Percentiles rank a stretch among this genome's conserved stretches.
These are phyloP conservation scores for Diadegma fenestrale DNA, from an alignment of 2,888 invertebrate species.

Conservation along the genomic window DNA sequence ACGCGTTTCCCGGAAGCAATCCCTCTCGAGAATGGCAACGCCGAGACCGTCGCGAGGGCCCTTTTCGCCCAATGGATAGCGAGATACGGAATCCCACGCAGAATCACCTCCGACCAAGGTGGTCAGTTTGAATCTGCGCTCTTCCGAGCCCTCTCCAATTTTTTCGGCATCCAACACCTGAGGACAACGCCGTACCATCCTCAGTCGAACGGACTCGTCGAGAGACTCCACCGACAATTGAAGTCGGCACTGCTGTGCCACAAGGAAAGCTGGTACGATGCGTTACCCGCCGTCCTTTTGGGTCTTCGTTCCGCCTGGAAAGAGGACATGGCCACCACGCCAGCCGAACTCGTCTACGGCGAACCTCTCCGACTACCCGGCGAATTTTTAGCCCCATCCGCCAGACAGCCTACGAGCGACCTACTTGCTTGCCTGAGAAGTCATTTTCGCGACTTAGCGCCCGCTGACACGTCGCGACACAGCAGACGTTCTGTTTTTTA, in stretches of 20 bases:
- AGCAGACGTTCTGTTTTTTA: not conserved
- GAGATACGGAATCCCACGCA: not conserved
- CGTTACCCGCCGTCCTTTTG: conserved; percentile 71
- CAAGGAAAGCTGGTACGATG: conserved; percentile 68
- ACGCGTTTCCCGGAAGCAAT: conserved; percentile 73
- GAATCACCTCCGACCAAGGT: not conserved
- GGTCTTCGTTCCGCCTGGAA: conserved; percentile 72
- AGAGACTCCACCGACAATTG: too few relatives aligned
- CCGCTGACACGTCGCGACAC: not conserved
- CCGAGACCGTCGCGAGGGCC: too few relatives aligned
- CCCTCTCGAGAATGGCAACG: conserved; percentile 53
- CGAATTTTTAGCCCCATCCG: conserved; percentile 69
- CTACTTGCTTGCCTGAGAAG: not conserved
- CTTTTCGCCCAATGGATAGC: not conserved
- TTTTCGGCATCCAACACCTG: not conserved
- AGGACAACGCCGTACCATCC: not conserved
- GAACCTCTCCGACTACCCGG: conserved; percentile 72
- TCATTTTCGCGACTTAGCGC: not conserved
- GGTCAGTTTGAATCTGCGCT: not conserved
- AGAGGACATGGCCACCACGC: conserved; percentile 73
- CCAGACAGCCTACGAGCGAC: not conserved
- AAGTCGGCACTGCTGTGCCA: conserved; percentile 71
- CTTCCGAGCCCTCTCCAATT: not conserved
- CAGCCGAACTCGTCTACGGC: conserved; percentile 73
- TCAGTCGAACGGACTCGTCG: not conserved